These are phyloP conservation scores for Trididemnum miniatum DNA, from an alignment of 23 tunicate genomes.

Conservation along the genomic window DNA sequence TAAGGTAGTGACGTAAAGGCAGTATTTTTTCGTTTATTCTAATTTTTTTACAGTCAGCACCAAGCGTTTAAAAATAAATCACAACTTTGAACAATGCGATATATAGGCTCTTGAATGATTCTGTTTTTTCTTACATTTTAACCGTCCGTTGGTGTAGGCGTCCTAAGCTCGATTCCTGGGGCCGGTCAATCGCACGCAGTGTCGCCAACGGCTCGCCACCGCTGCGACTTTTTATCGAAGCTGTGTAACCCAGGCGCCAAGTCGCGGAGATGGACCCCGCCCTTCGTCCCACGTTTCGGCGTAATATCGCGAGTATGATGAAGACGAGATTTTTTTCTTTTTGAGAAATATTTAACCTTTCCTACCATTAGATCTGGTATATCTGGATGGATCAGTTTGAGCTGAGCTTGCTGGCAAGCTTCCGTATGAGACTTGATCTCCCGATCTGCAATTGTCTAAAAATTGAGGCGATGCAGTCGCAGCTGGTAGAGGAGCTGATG, in stretches of 20 bases:
- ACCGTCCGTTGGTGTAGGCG: no score
- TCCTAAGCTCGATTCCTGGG: no score
- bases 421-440: conserved; percentile 17
- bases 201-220: neutral
- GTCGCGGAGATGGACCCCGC: neutral
- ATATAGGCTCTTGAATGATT: no score
- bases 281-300: neutral
- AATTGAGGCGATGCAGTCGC: conserved; percentile 13
- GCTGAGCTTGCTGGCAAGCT: conserved; percentile 33
- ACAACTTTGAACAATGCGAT: no score
- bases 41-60: no score
- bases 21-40: no score
- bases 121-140: no score
- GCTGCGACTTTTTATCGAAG: neutral
- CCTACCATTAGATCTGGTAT: conserved; percentile 17
- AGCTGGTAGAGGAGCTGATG: neutral
- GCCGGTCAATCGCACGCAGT: neutral
- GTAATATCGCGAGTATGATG: neutral
- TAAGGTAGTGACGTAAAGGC: no score
- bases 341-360: no score
- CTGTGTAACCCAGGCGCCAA: neutral
- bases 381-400: conserved; percentile 37
- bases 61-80: no score
- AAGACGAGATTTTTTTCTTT: no score
- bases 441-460: conserved; percentile 7